Evolutionary conservation across 1,140 invertebrate species (phyloP), one percentile per base, ranked within the genome.

Genomic region (Tigriopus japonicus): DNA sequence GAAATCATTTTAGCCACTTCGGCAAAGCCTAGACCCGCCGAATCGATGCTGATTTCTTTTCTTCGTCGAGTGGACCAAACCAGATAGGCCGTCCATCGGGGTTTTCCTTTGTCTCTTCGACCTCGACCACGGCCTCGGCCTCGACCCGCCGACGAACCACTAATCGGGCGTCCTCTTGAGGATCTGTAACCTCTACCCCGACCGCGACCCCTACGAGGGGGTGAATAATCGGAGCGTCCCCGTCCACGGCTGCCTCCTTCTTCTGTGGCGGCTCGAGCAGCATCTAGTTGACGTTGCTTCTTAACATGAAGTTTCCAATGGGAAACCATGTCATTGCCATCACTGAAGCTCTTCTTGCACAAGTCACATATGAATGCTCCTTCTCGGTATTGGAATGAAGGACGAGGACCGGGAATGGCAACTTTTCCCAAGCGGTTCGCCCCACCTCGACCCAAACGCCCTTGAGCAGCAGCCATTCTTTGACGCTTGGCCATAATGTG

Each of bases 231-330:
- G 12, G 56, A 41, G 7, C 56, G 23, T 2, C 56, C 56, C 40
- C 56, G 21, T 6, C 56, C 56, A 17, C 56, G 23, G 13, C 56
- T 41, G 7, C 40, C 40, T n/a, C 12, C 24, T 19, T 24, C 15
- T 7, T 19, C 17, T 23, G 15, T n/a, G 10, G n/a, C 17, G n/a
- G 41, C 43, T 7, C 17, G 19, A 14, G 12, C 28, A 13, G 17
- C 42, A n/a, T 15, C 13, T 3, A 17, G 15, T 15, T n/a, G n/a
- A 5, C 49, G 41, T 19, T 52, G 24, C 42, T 59, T 43, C 15
- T 59, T 59, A 1, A 59, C 58, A 28, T 59, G 58, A 15, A 14
- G 21, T 28, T 59, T 59, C 58, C 58, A 59, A 59, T 59, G 58
- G 10, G 58, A 49, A 1, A 59, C 58, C 58, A 59, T 59, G 42